Evolutionary conservation across 2,888 invertebrate genomes (phyloP), one percentile per base, ranked within the genome.

Genomic region (Oeneis ivallda): DNA sequence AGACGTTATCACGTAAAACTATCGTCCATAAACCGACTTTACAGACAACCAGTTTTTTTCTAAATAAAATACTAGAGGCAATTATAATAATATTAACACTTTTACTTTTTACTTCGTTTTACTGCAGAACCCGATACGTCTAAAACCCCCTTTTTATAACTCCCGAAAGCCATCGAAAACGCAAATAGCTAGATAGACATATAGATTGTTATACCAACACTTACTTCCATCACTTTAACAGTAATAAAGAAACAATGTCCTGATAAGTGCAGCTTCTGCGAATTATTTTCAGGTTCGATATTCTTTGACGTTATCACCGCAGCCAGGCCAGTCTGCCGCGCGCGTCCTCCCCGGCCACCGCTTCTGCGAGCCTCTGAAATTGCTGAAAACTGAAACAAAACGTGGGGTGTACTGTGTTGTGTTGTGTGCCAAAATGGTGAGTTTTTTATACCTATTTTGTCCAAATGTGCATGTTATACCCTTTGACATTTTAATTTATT

Each of bases 271-370:
- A 61, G 56, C 62, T 57, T 65, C 59, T 50, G 64, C 54, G 26
- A 37, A 53, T 39, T 69, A 43, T 49, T 65, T 64, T 41, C 63
- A 63, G 59, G 41, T 65, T 54, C n/a, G n/a, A 65, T 78, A 72
- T 72, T 83, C 84, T 83, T 72, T 79, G 83, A 26, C 69, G 63
- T 64, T 76, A 74, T 74, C 75, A 71, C 66, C 73, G 69, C 70
- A 68, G 73, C 72, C 70, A 67, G 73, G 75, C 71, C 83, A 84
- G 84, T 84, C 78, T 70, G 74, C 74, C 70, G 75, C 74, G 72
- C 68, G 68, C 76, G 76, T 69, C 74, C 72, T 66, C 61, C 5
- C 26, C 26, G 26, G 76, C 75, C 75, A 73, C 68, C 76, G 75
- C 76, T 77, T 76, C 71, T 66, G 56, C 64, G 69, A 15, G 65